These are phyloP conservation scores for Vanessa atalanta DNA, from an alignment of 1,140 invertebrate genomes.

Conservation along the genomic window DNA sequence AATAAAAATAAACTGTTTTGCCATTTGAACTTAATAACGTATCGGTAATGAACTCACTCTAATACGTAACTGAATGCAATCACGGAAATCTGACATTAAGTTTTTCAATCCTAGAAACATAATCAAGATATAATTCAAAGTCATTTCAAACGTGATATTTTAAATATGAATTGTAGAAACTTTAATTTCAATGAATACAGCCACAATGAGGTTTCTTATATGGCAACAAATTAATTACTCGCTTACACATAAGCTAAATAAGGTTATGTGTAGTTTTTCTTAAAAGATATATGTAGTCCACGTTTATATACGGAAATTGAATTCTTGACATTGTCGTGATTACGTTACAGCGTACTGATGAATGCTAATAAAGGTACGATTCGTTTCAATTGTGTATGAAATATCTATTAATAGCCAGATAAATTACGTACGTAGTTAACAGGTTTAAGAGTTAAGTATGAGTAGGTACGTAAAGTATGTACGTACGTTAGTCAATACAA, in stretches of 20 bases:
- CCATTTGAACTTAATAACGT: too few species aligned
- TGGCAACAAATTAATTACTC: constrained; percentile 9
- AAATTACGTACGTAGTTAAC: background rate
- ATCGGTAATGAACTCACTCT: background rate
- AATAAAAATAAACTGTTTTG: too few species aligned
- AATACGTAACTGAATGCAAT: background rate
- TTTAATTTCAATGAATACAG: background rate
- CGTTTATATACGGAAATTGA: constrained; percentile 29
- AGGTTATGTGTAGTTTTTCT: constrained; percentile 6
- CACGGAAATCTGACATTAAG: background rate
- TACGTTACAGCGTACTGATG: background rate
- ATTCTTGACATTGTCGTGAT: constrained; percentile 28
- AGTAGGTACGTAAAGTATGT: background rate
- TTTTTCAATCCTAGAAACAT: background rate
- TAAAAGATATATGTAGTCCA: background rate
- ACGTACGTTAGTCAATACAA: too few species aligned
- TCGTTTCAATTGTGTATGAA: constrained; percentile 4
- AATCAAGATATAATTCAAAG: constrained; percentile 19
- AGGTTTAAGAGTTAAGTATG: background rate
- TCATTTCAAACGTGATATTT: constrained; percentile 1
- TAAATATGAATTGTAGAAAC: constrained; percentile 3
- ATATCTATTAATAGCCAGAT: constrained; percentile 8
- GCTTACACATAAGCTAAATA: background rate
- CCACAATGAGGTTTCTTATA: constrained; percentile 8
- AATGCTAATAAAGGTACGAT: constrained; percentile 26